Evolutionary conservation across 2,888 invertebrate genomes (phyloP).

Genomic region (Piscicola geometra): DNA sequence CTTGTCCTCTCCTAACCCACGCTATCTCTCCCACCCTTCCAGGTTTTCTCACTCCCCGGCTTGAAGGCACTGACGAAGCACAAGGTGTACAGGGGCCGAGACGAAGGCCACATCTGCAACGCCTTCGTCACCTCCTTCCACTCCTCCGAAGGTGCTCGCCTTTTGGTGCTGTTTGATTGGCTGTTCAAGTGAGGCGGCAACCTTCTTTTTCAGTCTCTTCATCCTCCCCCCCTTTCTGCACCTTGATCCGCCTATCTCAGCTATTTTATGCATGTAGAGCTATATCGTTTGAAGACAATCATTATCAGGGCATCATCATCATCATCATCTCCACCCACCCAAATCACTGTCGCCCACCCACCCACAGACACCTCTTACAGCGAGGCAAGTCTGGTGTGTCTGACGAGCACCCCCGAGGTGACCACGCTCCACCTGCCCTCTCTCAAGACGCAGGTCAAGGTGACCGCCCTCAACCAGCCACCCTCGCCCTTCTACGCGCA

Average conservation of each 20-base stretch:
- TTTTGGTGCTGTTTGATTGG: too few species aligned
- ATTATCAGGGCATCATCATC: too few species aligned
- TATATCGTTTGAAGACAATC: too few species aligned
- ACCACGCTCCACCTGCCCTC: slow-evolving; percentile 57
- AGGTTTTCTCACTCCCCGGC: slow-evolving; percentile 84
- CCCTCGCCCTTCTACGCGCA: neutral
- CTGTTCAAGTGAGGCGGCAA: too few species aligned
- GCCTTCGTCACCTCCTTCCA: slow-evolving; percentile 67
- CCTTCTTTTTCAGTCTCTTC: too few species aligned
- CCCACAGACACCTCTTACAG: slow-evolving; percentile 60
- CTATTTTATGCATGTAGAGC: too few species aligned
- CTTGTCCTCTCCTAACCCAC: too few species aligned
- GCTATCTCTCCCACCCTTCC: too few species aligned
- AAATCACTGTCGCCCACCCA: neutral
- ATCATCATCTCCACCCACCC: neutral
- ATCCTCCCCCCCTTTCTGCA: too few species aligned
- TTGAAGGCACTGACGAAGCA: slow-evolving; percentile 90
- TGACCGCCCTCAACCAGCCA: slow-evolving; percentile 16
- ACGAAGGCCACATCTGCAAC: slow-evolving; percentile 81
- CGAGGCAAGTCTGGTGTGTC: slow-evolving; percentile 81
- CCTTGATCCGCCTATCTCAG: too few species aligned
- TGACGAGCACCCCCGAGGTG: slow-evolving; percentile 90
- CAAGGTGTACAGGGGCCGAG: slow-evolving; percentile 84
- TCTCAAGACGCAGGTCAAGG: slow-evolving; percentile 30
- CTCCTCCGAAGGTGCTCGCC: neutral